These are phyloP conservation scores for Hyperoplus lanceolatus DNA, from an alignment of 2,797 vertebrate species.

Conservation along the genomic window DNA sequence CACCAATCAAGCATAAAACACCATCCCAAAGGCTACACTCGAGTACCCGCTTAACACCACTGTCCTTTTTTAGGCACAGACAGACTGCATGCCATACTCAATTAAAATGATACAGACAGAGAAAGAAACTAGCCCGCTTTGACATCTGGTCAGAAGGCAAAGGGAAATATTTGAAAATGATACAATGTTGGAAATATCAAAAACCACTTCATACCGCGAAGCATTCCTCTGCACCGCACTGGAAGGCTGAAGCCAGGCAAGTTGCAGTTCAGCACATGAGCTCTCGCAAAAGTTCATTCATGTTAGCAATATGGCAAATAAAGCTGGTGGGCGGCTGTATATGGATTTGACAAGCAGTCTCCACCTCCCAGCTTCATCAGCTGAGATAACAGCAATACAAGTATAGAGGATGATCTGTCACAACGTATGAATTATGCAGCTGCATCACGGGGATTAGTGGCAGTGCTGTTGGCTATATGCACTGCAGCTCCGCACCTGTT, in stretches of 20 bases:
- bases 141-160: slow-evolving; percentile 55
- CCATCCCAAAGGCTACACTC: slow-evolving; percentile 61
- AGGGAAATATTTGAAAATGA: slow-evolving; percentile 60
- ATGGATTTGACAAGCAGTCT: slow-evolving; percentile 52
- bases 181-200: slow-evolving; percentile 54
- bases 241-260: slow-evolving; percentile 21
- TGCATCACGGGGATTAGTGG: slow-evolving; percentile 65
- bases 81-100: slow-evolving; percentile 49
- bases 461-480: slow-evolving; percentile 62
- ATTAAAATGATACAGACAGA: slow-evolving; percentile 55
- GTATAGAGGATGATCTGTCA: slow-evolving; percentile 72
- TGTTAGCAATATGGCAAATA: slow-evolving; percentile 44
- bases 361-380: slow-evolving; percentile 42
- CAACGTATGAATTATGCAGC: slow-evolving; percentile 80
- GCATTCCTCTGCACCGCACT: slow-evolving; percentile 50
- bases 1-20: slow-evolving; percentile 76
- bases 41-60: slow-evolving; percentile 51
- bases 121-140: slow-evolving; percentile 34
- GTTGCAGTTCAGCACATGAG: slow-evolving; percentile 16
- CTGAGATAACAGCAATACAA: slow-evolving; percentile 50
- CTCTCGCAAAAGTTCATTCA: slow-evolving; percentile 30
- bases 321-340: slow-evolving; percentile 19
- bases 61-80: slow-evolving; percentile 15
- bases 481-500: slow-evolving; percentile 71
- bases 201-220: slow-evolving; percentile 26